phyloP scores from a whole-genome alignment of 2,797 vertebrate species.

The Poeciliopsis paucimaculata region DNA sequence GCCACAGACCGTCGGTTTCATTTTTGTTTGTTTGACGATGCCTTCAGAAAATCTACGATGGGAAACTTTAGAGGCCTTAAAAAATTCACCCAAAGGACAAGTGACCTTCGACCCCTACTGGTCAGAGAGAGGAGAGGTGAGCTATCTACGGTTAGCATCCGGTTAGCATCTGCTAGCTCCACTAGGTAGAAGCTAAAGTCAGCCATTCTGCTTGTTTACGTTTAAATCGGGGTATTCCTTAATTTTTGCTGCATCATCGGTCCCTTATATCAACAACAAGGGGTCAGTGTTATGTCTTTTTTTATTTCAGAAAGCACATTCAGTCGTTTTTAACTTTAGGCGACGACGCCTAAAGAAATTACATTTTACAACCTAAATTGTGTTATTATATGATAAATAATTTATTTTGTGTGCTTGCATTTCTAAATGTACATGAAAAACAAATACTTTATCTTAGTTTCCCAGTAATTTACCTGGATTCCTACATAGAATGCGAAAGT shows the following conservation, averaged over 20 bases:
- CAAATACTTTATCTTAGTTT: too few relatives aligned
- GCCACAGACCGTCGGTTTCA: background rate
- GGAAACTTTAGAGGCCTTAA: conserved; percentile 77
- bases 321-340: background rate
- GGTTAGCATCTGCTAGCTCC: background rate
- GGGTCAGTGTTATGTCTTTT: background rate
- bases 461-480: too few relatives aligned
- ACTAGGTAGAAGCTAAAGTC: background rate
- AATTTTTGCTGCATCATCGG: background rate
- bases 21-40: conserved; percentile 52
- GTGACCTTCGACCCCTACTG: conserved; percentile 72
- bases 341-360: background rate
- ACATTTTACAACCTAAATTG: background rate
- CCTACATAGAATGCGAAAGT: too few relatives aligned
- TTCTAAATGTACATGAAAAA: too few relatives aligned
- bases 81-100: conserved; percentile 78
- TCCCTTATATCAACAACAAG: background rate
- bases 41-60: conserved; percentile 69
- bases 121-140: conserved; percentile 78
- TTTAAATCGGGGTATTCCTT: background rate
- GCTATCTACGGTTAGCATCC: conserved; percentile 1
- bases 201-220: background rate
- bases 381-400: background rate
- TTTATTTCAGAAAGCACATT: background rate
- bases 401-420: too few relatives aligned